Evolutionary conservation across 1,140 invertebrate species (phyloP), one percentile per base, ranked within the genome.

Genomic region (Drosophila saltans): DNA sequence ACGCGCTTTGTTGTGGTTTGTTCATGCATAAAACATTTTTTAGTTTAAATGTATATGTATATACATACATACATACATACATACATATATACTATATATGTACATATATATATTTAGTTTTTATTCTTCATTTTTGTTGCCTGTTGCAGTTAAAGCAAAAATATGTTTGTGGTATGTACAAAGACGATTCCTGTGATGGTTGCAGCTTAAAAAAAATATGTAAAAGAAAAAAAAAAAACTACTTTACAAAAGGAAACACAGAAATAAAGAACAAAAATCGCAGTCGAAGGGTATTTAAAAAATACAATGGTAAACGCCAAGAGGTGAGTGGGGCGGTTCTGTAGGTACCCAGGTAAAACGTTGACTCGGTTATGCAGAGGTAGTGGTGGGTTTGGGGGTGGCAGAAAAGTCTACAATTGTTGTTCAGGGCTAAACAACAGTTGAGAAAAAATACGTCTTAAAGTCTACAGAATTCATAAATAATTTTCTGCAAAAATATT

Each of bases 1-100:
- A 89, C 84, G 84, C 84, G 84, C 84, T 89, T 89, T 89, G 84
- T 89, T 89, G 84, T 89, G 84, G 84, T 89, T 80, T 81, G 71
- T 72, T 78, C 84, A 89, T 89, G 84, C 78, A 89, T 89, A 89
- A 89, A 89, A 89, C 84, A 89, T 89, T 89, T 84, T 48, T 48
- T 89, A 81, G 80, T 89, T 89, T 82, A 59, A 65, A 78, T 77
- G 70, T 74, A 79, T 30, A 88, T 73, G 64, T 69, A 67, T 71
- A 71, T 79, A 16, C 67, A 69, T 48, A 16, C 16, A 60, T 36
- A 36, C 16, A 60, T 36, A 36, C 6, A 36, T 36, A 36, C 6
- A 36, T 36, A 36, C 6, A 36, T 36, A 36, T 36, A 36, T 3
- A 6, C 3, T 36, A 36, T 36, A 36, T 7, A 88, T 73, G 65